Evolutionary conservation across 2,113 vertebrate species (phyloP).

Genomic region (Triplophysa rosa): DNA sequence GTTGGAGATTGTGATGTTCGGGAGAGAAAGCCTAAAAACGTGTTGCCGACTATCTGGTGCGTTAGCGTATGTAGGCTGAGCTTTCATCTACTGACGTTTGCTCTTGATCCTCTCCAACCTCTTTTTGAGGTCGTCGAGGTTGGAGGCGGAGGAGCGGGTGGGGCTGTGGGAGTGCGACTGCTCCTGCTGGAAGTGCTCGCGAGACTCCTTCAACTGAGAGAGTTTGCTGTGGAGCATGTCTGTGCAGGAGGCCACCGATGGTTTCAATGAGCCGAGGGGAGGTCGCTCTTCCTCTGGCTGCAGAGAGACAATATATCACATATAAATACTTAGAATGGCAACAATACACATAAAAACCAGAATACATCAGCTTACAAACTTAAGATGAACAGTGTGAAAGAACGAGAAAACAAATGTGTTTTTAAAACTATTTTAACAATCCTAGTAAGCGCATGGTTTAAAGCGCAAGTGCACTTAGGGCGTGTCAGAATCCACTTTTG

Average conservation of each 20-base stretch:
- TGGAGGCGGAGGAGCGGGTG: slow-evolving; percentile 80
- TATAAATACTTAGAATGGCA: background rate
- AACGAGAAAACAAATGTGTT: too few relatives aligned
- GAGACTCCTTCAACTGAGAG: slow-evolving; percentile 94
- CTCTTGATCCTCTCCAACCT: slow-evolving; percentile 98
- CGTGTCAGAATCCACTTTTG: too few relatives aligned
- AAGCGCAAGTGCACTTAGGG: too few relatives aligned
- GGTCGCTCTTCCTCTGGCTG: slow-evolving; percentile 83
- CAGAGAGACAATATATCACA: background rate
- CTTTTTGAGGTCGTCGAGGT: slow-evolving; percentile 99
- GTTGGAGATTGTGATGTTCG: background rate
- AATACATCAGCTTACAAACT: too few relatives aligned
- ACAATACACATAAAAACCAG: too few relatives aligned
- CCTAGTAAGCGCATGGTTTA: too few relatives aligned
- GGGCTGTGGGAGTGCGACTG: slow-evolving; percentile 81
- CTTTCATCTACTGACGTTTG: slow-evolving; percentile 83
- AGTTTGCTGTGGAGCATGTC: slow-evolving; percentile 99
- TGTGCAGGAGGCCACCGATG: slow-evolving; percentile 90
- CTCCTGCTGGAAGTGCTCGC: slow-evolving; percentile 92
- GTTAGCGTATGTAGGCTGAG: background rate
- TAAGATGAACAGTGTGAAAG: too few relatives aligned
- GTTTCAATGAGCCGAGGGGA: slow-evolving; percentile 85
- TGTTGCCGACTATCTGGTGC: slow-evolving; percentile 21
- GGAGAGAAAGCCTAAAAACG: slow-evolving; percentile 25
- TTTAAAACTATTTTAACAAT: too few relatives aligned